phyloP scores from a whole-genome alignment of 2,113 vertebrate genomes.

The Barbus barbus region DNA sequence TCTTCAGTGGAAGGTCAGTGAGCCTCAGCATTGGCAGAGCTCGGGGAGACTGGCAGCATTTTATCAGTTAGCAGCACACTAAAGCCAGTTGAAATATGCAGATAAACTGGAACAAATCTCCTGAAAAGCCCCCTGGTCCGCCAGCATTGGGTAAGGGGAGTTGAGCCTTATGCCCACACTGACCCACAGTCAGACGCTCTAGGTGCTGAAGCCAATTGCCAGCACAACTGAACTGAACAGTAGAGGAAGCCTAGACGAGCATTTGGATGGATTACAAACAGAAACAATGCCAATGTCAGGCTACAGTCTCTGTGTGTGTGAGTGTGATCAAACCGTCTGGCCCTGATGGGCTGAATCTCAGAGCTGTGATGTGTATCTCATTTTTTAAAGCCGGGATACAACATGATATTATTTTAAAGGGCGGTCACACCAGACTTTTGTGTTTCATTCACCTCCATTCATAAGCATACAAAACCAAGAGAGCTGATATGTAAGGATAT shows the following conservation, averaged over 20 bases:
- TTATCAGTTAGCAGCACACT: conserved; percentile 68
- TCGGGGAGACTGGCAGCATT: conserved; percentile 64
- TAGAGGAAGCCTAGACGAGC: conserved; percentile 11
- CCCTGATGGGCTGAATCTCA: not conserved
- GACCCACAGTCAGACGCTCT: conserved; percentile 39
- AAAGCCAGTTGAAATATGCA: conserved; percentile 68
- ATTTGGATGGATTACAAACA: conserved; percentile 31
- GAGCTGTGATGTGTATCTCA: not conserved
- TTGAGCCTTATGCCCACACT: conserved; percentile 33
- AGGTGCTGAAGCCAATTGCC: conserved; percentile 39
- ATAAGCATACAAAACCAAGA: not conserved
- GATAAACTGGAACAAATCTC: conserved; percentile 67
- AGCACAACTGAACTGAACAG: conserved; percentile 24
- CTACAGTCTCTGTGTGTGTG: conserved; percentile 9
- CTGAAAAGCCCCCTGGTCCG: conserved; percentile 60
- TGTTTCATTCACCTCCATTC: not conserved
- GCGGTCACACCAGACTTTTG: not conserved
- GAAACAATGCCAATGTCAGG: conserved; percentile 10
- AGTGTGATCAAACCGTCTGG: not conserved
- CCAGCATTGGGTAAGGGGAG: conserved; percentile 36
- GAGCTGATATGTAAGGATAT: not conserved
- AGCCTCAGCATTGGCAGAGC: conserved; percentile 59
- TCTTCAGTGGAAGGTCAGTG: conserved; percentile 66
- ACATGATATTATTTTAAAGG: conserved; percentile 8
- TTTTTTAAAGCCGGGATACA: not conserved